Evolutionary conservation across 2,113 vertebrate species (phyloP).

Genomic region (Nanorana parkeri): DNA sequence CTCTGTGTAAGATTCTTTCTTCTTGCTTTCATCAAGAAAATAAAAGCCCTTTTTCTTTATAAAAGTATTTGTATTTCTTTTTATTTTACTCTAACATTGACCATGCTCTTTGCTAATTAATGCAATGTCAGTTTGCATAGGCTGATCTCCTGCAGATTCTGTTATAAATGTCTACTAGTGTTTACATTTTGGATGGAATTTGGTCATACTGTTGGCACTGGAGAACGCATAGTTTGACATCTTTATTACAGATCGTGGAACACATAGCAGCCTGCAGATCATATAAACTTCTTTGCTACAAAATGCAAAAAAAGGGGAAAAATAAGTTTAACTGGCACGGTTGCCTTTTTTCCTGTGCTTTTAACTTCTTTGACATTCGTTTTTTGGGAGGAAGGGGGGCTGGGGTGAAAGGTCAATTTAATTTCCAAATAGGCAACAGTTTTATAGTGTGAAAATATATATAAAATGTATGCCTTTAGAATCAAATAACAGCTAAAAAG

Average conservation of each 20-base stretch:
- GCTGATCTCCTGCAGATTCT: constrained; percentile 18
- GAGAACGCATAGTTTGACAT: constrained; percentile 35
- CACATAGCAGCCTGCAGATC: constrained; percentile 25
- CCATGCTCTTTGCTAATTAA: not conserved
- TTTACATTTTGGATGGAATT: constrained; percentile 32
- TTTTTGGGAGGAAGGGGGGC: not conserved
- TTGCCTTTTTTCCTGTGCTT: constrained; percentile 4
- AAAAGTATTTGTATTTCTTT: not conserved
- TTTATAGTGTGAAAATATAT: constrained; percentile 69
- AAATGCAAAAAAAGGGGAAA: constrained; percentile 16
- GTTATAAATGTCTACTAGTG: constrained; percentile 24
- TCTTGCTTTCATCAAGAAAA: not conserved
- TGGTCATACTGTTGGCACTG: constrained; percentile 26
- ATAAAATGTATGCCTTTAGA: constrained; percentile 55
- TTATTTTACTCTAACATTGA: not conserved
- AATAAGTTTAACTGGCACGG: constrained; percentile 5
- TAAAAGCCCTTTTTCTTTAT: not conserved
- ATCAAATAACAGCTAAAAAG: constrained; percentile 27
- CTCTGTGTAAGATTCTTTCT: too few species aligned
- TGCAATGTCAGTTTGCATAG: not conserved
- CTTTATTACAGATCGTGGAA: constrained; percentile 41
- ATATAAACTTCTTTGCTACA: constrained; percentile 34
- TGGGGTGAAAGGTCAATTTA: constrained; percentile 49
- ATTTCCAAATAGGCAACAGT: constrained; percentile 61
- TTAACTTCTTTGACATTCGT: constrained; percentile 21